A percentile compares a stretch with the other conserved stretches of the same genome.
phyloP scores from a whole-genome alignment of 2,113 vertebrate genomes.

The Anhinga rufa region DNA sequence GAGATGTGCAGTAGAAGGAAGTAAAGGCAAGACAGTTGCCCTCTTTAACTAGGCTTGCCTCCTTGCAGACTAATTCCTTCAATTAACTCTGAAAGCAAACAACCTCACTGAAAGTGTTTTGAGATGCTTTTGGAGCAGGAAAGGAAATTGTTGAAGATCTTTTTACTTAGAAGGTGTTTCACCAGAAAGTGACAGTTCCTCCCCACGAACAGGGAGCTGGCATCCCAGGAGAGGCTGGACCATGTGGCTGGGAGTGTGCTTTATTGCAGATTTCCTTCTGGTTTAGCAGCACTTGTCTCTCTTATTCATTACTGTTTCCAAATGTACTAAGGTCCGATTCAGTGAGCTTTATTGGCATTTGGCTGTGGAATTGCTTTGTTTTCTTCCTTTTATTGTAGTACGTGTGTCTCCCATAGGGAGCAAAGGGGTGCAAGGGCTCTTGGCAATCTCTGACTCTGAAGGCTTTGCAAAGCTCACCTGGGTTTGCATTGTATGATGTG shows the following conservation, averaged over 20 bases:
- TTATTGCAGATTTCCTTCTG: neutral
- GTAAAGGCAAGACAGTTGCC: neutral
- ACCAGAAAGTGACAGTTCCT: neutral
- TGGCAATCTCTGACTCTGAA: neutral
- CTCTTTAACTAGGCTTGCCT: neutral
- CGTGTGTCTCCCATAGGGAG: neutral
- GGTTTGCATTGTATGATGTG: neutral
- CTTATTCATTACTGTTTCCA: neutral
- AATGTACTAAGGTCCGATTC: neutral
- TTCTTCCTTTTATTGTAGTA: neutral
- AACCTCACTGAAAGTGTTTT: neutral
- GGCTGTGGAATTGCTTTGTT: neutral
- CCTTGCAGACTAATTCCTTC: neutral
- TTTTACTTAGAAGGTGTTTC: neutral
- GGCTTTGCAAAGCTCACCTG: neutral
- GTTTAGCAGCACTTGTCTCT: neutral
- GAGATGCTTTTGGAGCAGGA: neutral
- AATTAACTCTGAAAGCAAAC: neutral
- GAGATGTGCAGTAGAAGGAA: neutral
- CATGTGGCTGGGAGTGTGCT: neutral
- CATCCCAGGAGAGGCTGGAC: neutral
- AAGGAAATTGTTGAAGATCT: neutral
- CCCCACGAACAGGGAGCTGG: too few species aligned
- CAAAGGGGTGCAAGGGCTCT: neutral
- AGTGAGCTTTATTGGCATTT: neutral